Percentiles rank a stretch among this genome's conserved stretches.
Conservation (phyloP, 2,888 invertebrate species). For the Lomographa bimaculata region DNA sequence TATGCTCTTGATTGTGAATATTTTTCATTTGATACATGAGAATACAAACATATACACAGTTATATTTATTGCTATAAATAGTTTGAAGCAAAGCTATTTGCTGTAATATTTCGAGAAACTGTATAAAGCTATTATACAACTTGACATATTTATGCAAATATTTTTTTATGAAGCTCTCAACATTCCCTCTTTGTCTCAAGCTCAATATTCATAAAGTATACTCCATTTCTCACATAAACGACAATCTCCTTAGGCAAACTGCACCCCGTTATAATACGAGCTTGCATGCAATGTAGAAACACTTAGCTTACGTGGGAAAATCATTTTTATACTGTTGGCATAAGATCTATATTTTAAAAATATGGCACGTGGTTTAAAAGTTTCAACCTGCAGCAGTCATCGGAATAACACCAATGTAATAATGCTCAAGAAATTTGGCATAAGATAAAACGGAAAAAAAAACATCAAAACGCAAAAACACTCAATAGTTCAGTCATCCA, state of each 20-base stretch:
- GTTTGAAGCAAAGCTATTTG: too few relatives aligned
- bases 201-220: conserved; percentile 30
- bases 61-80: background rate
- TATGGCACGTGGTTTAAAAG: background rate
- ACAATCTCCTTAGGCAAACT: conserved; percentile 24
- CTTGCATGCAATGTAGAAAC: conserved; percentile 12
- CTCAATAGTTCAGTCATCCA: conserved; percentile 7
- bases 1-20: too few relatives aligned
- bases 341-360: background rate
- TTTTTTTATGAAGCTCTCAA: conserved; percentile 4
- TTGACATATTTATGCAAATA: conserved; percentile 21
- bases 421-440: conserved; percentile 3
- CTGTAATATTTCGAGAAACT: too few relatives aligned
- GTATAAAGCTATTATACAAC: conserved; percentile 5
- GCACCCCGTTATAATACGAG: conserved; percentile 17
- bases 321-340: background rate
- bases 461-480: too few relatives aligned
- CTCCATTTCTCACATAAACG: conserved; percentile 20
- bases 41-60: too few relatives aligned
- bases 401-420: background rate
- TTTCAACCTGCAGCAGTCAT: conserved; percentile 1
- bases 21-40: too few relatives aligned
- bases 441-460: too few relatives aligned
- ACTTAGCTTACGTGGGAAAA: conserved; percentile 1
- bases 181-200: conserved; percentile 21